Conservation (phyloP, 1,140 invertebrate genomes). For the Araneus ventricosus region DNA sequence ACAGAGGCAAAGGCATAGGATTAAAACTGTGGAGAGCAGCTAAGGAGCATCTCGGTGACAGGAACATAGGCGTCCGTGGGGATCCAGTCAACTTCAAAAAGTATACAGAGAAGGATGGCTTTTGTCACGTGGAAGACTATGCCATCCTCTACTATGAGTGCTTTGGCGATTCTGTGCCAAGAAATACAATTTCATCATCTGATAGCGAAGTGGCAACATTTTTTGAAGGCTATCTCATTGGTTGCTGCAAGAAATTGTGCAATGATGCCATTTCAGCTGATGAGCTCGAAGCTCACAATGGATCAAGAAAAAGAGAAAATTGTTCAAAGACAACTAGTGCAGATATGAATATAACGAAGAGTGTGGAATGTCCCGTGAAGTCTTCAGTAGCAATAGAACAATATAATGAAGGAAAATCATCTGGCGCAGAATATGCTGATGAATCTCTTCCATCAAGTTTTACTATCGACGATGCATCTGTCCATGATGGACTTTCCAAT, state of each 20-base stretch:
- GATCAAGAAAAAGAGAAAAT: not conserved
- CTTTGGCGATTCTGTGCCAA: not conserved
- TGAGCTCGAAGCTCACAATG: not conserved
- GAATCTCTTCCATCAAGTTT: not conserved
- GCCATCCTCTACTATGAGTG: not conserved
- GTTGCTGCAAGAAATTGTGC: not conserved
- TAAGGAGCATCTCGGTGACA: not conserved
- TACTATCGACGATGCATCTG: not conserved
- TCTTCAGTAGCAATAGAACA: not conserved
- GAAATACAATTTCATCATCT: not conserved
- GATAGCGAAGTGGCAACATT: not conserved
- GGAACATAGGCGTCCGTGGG: not conserved
- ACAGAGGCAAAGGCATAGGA: not conserved
- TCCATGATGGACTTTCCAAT: not conserved
- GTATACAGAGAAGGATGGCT: not conserved
- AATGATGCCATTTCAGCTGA: no score
- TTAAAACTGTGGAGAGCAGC: not conserved
- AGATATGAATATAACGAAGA: not conserved
- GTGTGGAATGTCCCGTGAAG: not conserved
- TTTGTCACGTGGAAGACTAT: not conserved
- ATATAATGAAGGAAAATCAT: not conserved
- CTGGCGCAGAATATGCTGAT: not conserved
- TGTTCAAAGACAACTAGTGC: not conserved
- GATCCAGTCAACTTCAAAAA: not conserved
- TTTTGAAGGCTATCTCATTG: not conserved